Percentiles rank a stretch among this genome's conserved stretches.
These are phyloP conservation scores for Stomatorhinus walkeri DNA, from an alignment of 2,797 vertebrate genomes.

Conservation along the genomic window DNA sequence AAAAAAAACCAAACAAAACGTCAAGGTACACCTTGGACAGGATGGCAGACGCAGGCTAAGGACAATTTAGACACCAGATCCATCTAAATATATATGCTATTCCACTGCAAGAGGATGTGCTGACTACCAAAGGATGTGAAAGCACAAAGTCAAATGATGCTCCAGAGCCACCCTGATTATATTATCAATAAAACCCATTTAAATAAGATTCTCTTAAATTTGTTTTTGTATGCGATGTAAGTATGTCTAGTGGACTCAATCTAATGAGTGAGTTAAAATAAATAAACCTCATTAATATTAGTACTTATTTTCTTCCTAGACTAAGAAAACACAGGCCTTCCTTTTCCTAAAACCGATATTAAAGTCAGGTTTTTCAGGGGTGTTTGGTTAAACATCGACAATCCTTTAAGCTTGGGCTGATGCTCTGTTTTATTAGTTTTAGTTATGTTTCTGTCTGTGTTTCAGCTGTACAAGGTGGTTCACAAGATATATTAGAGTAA, in stretches of 20 bases:
- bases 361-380: not conserved
- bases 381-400: not conserved
- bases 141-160: not conserved
- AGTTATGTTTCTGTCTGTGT: not conserved
- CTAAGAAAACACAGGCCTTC: not conserved
- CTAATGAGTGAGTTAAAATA: not conserved
- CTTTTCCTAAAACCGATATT: not conserved
- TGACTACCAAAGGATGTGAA: not conserved
- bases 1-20: not conserved
- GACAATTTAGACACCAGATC: not conserved
- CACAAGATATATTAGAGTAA: not conserved
- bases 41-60: not conserved
- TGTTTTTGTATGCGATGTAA: not conserved
- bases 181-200: not conserved
- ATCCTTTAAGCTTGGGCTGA: not conserved
- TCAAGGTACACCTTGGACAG: not conserved
- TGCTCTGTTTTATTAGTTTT: not conserved
- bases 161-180: not conserved
- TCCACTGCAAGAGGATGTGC: not conserved
- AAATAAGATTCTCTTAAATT: not conserved
- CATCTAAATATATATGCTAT: not conserved
- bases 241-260: not conserved
- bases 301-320: not conserved
- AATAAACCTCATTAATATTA: not conserved
- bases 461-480: not conserved